phyloP scores from a whole-genome alignment of 2,797 vertebrate species.

The Pelodytes ibericus region DNA sequence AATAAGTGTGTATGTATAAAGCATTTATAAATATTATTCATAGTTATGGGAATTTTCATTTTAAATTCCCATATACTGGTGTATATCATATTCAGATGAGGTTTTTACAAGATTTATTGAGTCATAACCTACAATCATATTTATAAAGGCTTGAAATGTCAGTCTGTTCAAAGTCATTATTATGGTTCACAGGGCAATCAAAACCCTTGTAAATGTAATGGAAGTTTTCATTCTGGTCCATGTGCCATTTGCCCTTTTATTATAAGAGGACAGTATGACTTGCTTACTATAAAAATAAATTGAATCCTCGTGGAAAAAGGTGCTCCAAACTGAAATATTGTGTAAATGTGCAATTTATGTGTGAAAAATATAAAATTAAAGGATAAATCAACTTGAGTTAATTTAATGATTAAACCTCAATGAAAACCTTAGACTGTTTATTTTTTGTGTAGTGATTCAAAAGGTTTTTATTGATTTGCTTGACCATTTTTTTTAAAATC shows the following conservation, averaged over 20 bases:
- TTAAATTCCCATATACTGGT: slow-evolving; percentile 10
- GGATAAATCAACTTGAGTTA: background rate
- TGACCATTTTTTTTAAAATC: no score
- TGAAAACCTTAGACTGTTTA: no score
- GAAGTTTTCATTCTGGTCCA: slow-evolving; percentile 40
- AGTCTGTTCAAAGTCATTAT: slow-evolving; percentile 37
- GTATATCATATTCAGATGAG: slow-evolving; percentile 14
- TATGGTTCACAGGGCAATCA: slow-evolving; percentile 43
- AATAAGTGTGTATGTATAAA: no score
- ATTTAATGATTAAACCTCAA: no score
- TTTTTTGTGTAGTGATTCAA: no score
- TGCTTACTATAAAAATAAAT: slow-evolving; percentile 37
- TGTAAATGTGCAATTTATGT: background rate
- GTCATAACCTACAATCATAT: slow-evolving; percentile 28
- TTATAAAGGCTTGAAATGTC: slow-evolving; percentile 43
- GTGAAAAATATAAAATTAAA: background rate
- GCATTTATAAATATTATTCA: no score
- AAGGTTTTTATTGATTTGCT: no score
- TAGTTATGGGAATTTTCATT: no score
- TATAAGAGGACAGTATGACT: slow-evolving; percentile 19
- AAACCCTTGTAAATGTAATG: slow-evolving; percentile 48
- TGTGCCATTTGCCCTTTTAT: slow-evolving; percentile 40
- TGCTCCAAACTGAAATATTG: slow-evolving; percentile 5
- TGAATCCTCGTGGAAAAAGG: background rate
- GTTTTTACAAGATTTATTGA: slow-evolving; percentile 31